Conservation (phyloP, 2,888 invertebrate genomes). For the Limenitis camilla region DNA sequence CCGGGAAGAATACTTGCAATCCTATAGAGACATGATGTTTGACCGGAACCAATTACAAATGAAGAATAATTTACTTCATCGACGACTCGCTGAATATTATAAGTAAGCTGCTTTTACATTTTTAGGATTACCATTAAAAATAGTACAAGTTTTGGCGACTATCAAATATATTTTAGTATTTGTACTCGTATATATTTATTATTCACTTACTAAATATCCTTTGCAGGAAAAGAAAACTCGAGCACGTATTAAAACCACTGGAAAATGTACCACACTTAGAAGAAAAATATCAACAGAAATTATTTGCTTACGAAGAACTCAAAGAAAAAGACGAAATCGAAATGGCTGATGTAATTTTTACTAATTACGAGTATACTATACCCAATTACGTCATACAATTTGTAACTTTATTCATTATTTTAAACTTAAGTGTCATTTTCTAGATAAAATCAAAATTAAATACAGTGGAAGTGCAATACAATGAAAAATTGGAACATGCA, state of each 20-base stretch:
- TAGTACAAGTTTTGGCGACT: too few species aligned
- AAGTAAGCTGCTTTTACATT: slow-evolving; percentile 37
- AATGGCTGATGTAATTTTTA: slow-evolving; percentile 49
- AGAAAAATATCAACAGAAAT: slow-evolving; percentile 59
- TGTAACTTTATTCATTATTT: neutral
- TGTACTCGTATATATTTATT: neutral
- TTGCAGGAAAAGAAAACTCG: slow-evolving; percentile 58
- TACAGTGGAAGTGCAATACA: slow-evolving; percentile 41
- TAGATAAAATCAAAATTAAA: slow-evolving; percentile 53
- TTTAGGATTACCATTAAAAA: neutral
- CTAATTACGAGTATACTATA: too few species aligned
- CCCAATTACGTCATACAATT: neutral
- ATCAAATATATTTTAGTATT: too few species aligned
- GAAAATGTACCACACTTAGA: slow-evolving; percentile 55
- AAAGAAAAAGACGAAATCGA: slow-evolving; percentile 56
- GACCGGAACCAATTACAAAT: slow-evolving; percentile 51
- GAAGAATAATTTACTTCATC: slow-evolving; percentile 59
- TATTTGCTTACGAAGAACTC: slow-evolving; percentile 50
- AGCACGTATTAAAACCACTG: slow-evolving; percentile 58
- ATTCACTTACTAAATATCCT: slow-evolving; percentile 2
- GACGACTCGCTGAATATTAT: slow-evolving; percentile 63
- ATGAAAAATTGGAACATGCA: slow-evolving; percentile 38
- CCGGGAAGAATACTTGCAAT: slow-evolving; percentile 55
- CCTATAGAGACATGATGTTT: slow-evolving; percentile 47
- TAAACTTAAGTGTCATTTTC: neutral